These are phyloP conservation scores for Yasuhikotakia modesta DNA, from an alignment of 2,797 vertebrate species.

Conservation along the genomic window DNA sequence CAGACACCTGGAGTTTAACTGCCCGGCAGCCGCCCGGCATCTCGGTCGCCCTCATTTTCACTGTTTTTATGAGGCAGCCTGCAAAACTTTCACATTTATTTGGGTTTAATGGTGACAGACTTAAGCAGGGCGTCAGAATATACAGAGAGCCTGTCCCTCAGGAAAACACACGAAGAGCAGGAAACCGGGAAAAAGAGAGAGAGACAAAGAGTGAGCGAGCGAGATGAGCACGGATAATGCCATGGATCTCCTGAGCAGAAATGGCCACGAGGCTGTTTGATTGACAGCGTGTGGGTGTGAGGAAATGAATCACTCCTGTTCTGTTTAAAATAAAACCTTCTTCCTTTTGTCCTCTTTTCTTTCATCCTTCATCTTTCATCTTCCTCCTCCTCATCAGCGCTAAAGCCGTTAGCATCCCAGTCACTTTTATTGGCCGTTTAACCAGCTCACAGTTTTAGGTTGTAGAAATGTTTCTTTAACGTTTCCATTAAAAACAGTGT, in stretches of 20 bases:
- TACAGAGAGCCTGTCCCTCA: conserved; percentile 37
- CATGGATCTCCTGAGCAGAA: conserved; percentile 44
- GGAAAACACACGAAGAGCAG: conserved; percentile 21
- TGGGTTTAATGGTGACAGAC: conserved; percentile 38
- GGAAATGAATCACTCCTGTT: conserved; percentile 57
- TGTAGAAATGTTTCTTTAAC: no score
- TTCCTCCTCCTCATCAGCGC: conserved; percentile 25
- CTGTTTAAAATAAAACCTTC: conserved; percentile 32
- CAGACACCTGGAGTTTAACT: conserved; percentile 18
- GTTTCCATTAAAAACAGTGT: no score
- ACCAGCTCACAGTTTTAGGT: no score
- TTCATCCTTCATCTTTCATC: conserved; percentile 41
- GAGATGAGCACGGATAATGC: conserved; percentile 10
- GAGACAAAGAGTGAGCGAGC: conserved; percentile 19
- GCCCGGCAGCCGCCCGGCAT: conserved; percentile 10
- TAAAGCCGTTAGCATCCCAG: conserved; percentile 30
- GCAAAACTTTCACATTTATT: conserved; percentile 19
- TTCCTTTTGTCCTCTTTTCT: conserved; percentile 25
- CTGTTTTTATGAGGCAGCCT: conserved; percentile 6
- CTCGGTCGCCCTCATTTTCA: neutral
- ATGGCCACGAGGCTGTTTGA: conserved; percentile 49
- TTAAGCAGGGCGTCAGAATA: conserved; percentile 42
- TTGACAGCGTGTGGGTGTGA: conserved; percentile 56
- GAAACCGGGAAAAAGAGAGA: neutral
- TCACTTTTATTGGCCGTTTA: conserved; percentile 33